Base-by-base conservation (phyloP, 2,888 invertebrate species). In the Heliconius ethilla region DNA sequence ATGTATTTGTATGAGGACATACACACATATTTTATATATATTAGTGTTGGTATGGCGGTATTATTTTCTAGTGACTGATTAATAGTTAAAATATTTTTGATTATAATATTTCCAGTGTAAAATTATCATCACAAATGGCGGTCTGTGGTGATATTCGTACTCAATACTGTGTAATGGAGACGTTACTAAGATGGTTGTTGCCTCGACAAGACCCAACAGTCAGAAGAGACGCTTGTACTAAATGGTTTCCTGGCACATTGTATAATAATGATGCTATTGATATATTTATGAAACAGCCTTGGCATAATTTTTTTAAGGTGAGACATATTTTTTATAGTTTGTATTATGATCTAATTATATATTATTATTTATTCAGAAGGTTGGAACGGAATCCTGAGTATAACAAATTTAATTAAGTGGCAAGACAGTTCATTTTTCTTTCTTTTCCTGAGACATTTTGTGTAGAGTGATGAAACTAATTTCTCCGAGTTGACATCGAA, bases 111-210 rank as follows among this genome's bases (percentile, higher is more conserved):
- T 66, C 18, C 79, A 92, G 92, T 70, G 77, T 81, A 1, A 89
- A 88, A 75, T 81, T 93, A 6, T 84, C 91, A 0, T 15, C 75
- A 0, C 80, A 86, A 29, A 83, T 92, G 81, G 76, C 86, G 0
- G 65, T 79, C 0, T 89, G 88, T 15, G 91, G 90, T 0, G 87
- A 90, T 82, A 80, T 88, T 3, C 87, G 90, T 0, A 82, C 83
- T 13, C 93, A 94, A 85, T 86, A 85, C 82, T 83, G 85, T 70
- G 83, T 86, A 18, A 75, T 92, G 83, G 92, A 92, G 82, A 85
- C 89, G 0, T 81, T 94, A 3, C 79, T 93, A 9, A 87, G 92
- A 0, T 93, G 92, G 92, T 80, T 92, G 73, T 81, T 91, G 78
- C 88, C 89, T 0, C 87, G 93, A 0, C 85, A 88, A 11, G 87